Evolutionary conservation across 37 sponge, comb jelly and placozoan species (phyloP).

Genomic region (Agelas oroides): DNA sequence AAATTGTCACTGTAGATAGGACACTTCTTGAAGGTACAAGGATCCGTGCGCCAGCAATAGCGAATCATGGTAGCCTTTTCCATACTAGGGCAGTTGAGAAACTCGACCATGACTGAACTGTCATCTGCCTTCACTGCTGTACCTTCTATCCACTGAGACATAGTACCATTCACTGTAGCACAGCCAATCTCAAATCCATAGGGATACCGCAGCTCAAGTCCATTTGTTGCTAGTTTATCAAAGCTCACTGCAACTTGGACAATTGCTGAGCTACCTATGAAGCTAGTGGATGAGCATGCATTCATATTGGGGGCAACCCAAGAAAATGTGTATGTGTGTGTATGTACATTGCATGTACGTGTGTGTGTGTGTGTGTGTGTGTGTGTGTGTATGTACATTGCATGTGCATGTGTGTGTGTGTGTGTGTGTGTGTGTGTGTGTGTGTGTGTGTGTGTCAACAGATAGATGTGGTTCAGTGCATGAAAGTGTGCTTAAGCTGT

Average conservation of each 20-base stretch:
- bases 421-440: no score
- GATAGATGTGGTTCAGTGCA: no score
- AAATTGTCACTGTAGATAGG: conserved; percentile 49
- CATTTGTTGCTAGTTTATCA: not conserved
- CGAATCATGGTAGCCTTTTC: conserved; percentile 8
- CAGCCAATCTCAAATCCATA: conserved; percentile 74
- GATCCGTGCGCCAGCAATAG: conserved; percentile 67
- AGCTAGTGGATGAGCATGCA: not conserved
- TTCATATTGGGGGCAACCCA: no score
- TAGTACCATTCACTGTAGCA: not conserved
- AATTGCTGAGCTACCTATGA: not conserved
- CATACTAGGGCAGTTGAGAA: conserved; percentile 22
- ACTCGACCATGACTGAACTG: conserved; percentile 3
- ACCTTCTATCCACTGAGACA: conserved; percentile 40
- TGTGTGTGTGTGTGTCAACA: no score
- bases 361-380: no score
- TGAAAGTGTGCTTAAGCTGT: no score
- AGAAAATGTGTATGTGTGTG: no score
- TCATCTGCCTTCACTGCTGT: conserved; percentile 16
- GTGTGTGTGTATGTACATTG: no score
- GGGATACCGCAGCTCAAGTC: conserved; percentile 40
- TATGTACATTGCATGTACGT: no score
- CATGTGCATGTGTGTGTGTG: no score
- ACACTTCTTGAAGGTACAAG: conserved; percentile 64
- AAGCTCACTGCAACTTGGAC: conserved; percentile 7